These are phyloP conservation scores for Congeria kusceri DNA, from an alignment of 2,888 invertebrate genomes.

Conservation along the genomic window DNA sequence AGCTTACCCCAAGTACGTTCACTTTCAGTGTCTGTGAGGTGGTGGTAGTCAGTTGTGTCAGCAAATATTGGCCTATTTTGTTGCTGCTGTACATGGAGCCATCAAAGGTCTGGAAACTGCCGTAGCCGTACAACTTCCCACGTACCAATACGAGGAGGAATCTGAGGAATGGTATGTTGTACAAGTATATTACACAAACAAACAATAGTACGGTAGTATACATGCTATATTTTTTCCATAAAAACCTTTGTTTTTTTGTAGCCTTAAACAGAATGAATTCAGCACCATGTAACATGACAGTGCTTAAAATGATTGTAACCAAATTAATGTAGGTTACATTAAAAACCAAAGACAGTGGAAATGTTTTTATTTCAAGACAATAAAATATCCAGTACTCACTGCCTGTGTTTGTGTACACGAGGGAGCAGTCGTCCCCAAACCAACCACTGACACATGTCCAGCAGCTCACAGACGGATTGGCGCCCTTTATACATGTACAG, in stretches of 20 bases:
- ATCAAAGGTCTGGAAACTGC: constrained; percentile 70
- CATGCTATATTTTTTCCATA: too few species aligned
- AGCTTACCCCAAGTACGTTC: constrained; percentile 28
- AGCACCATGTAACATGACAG: too few species aligned
- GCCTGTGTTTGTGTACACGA: constrained; percentile 37
- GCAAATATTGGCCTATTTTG: constrained; percentile 65
- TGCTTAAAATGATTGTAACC: too few species aligned
- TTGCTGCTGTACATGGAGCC: constrained; percentile 68
- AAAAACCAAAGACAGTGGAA: too few species aligned
- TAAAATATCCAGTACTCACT: constrained; percentile 10
- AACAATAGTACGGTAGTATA: too few species aligned
- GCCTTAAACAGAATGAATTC: too few species aligned
- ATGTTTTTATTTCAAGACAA: too few species aligned
- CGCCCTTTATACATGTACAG: constrained; percentile 67
- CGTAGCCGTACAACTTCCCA: constrained; percentile 37
- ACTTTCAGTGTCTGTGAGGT: constrained; percentile 29
- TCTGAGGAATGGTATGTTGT: not conserved
- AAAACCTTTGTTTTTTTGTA: too few species aligned
- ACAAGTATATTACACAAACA: too few species aligned
- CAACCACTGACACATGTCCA: constrained; percentile 62
- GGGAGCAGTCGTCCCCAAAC: constrained; percentile 70
- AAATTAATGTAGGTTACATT: too few species aligned
- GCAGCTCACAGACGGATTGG: constrained; percentile 58
- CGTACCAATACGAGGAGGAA: constrained; percentile 19
- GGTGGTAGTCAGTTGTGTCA: constrained; percentile 50